Evolutionary conservation across 2,797 vertebrate species (phyloP), one percentile per base, ranked within the genome.

Genomic region (Sebastes goodei): DNA sequence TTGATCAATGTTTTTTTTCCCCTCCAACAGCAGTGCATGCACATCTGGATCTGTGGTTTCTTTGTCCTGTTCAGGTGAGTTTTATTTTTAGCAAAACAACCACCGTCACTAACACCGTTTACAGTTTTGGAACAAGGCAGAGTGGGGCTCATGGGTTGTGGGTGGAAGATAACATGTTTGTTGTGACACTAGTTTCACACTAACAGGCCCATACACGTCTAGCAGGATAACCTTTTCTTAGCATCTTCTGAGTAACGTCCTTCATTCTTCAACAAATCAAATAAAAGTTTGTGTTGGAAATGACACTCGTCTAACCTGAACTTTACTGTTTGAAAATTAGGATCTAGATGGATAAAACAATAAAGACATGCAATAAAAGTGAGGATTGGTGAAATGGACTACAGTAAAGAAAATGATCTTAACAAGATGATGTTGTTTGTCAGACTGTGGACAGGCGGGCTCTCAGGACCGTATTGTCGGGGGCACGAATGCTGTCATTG

Each of bases 31-130:
- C 69, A 93, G 84, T 35, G 81, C 75, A 32, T 99, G 97, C 84
- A 82, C 64, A 67, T 96, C 97, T 0, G 93, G 94, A 42, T 72
- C 82, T 29, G 93, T 95, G 10, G 91, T 98, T 29, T 94, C 97
- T 0, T 92, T 99, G 86, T 61, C 90, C 5, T 99, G 97, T 67
- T 96, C 97, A 89, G 94, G 97, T 98, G 89, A 96, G 96, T 82
- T 74, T 42, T 23, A 23, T 42, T 83, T 81, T 74, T 55, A 33
- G 30, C 35, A 46, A 46, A 63, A 3, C 21, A 61, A 42, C 6
- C 7, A 6, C 1, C 4, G 2, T 68, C 15, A 42, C 7, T 14
- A 32, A 49, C 29, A 17, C 29, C 52, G 65, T 67, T 75, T 60
- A 27, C 25, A 56, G 14, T 10, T 20, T 76, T 56, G 29, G 27